Conservation (phyloP, 2,888 invertebrate species). For the Oligia strigilis region DNA sequence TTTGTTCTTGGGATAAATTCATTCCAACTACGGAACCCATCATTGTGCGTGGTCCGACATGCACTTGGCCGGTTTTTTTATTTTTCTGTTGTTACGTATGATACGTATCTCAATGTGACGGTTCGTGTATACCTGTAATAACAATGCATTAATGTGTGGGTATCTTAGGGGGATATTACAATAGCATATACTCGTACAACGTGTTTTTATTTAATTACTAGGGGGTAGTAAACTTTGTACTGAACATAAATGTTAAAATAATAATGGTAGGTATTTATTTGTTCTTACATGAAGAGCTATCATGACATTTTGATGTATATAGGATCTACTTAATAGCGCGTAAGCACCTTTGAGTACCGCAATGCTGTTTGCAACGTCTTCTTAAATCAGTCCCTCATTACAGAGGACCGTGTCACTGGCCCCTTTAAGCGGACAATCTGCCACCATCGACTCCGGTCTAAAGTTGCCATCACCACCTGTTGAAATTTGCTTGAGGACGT, state of each 20-base stretch:
- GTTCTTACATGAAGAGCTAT: background rate
- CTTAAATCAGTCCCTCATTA: background rate
- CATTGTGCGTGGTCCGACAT: too few species aligned
- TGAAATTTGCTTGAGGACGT: background rate
- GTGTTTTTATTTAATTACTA: background rate
- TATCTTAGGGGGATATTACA: background rate
- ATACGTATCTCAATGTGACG: background rate
- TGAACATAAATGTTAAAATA: too few species aligned
- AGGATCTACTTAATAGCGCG: background rate
- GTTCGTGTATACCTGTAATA: background rate
- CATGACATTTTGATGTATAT: background rate
- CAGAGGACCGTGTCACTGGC: background rate
- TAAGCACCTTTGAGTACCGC: background rate
- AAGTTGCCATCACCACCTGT: background rate
- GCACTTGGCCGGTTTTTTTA: too few species aligned
- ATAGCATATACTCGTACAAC: background rate
- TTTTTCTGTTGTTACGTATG: background rate
- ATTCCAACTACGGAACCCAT: too few species aligned
- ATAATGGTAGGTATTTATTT: too few species aligned
- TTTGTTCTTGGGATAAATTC: too few species aligned
- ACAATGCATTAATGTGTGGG: background rate
- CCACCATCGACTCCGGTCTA: background rate
- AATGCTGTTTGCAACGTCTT: background rate
- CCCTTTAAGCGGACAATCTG: background rate
- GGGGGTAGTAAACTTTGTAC: too few species aligned